These are phyloP conservation scores for Kradibia gibbosae DNA, from an alignment of 1,140 invertebrate species.

Conservation along the genomic window DNA sequence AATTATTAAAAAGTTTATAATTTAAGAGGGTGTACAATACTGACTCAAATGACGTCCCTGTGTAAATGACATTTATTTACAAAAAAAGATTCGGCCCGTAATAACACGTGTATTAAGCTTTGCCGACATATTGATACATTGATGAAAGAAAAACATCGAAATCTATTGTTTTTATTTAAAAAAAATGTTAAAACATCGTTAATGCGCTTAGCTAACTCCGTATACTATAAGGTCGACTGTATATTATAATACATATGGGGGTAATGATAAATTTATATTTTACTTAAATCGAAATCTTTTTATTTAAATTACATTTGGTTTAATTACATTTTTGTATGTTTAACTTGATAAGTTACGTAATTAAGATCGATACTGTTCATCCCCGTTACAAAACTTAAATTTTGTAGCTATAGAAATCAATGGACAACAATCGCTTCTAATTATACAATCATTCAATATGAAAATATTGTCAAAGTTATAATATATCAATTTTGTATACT, in stretches of 20 bases:
- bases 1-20: background rate
- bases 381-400: background rate
- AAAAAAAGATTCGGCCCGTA: too few relatives aligned
- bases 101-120: too few relatives aligned
- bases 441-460: constrained; percentile 31
- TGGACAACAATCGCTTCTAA: constrained; percentile 2
- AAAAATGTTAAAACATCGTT: background rate
- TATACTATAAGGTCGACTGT: too few relatives aligned
- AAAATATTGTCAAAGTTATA: constrained; percentile 30
- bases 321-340: background rate
- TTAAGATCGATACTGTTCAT: background rate
- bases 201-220: background rate
- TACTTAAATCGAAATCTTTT: background rate
- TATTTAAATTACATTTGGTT: background rate
- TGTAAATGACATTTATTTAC: too few relatives aligned
- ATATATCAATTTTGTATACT: constrained; percentile 39
- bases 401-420: constrained; percentile 6
- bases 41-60: background rate
- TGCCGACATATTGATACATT: background rate
- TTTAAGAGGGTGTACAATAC: background rate
- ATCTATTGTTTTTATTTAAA: background rate
- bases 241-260: background rate
- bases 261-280: background rate
- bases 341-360: background rate
- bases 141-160: background rate